Base-by-base conservation (phyloP, 1,140 invertebrate genomes). In the Rhopalosiphum maidis region DNA sequence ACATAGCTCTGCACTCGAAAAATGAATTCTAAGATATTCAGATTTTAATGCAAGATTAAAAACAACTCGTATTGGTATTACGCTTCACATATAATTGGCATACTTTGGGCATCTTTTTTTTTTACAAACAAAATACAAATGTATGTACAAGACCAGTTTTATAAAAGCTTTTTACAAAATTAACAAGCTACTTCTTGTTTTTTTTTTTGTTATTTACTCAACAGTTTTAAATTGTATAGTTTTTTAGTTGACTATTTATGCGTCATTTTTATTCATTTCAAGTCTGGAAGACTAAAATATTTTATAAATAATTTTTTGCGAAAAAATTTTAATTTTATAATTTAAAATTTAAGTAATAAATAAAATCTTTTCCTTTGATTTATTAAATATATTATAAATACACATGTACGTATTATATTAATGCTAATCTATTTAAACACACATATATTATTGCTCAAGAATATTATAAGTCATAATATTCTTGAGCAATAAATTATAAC, bases 151-250 rank as follows among this genome's bases (percentile, higher is more conserved):
- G 30, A 77, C 60, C 5, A n/a, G 60, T 1, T 77, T 77, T 77
- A 77, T 18, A n/a, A 77, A 77, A 77, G 60, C 60, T 77, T 77
- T 77, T 77, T 77, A 77, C 60, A 77, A n/a, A 77, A 77, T 77
- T 77, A 77, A 77, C 60, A 77, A 77, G 60, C 60, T n/a, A n/a
- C 60, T 77, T n/a, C 15, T 30, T 21, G 15, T 77, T 77, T 68
- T 51, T 77, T 77, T 68, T 51, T 77, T 77, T 77, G 30, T 77
- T n/a, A 35, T 77, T 77, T 77, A 35, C 60, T n/a, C 60, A n/a
- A 77, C 60, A 77, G n/a, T 77, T n/a, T n/a, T 18, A 4, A n/a
- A 68, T 18, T 68, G 30, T 68, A n/a, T n/a, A 68, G 25, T n/a
- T n/a, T 77, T 77, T 77, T n/a, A 77, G 60, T n/a, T 77, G 4